Evolutionary conservation across 2,888 invertebrate species (phyloP), one percentile per base, ranked within the genome.

Genomic region (Andrena camellia): DNA sequence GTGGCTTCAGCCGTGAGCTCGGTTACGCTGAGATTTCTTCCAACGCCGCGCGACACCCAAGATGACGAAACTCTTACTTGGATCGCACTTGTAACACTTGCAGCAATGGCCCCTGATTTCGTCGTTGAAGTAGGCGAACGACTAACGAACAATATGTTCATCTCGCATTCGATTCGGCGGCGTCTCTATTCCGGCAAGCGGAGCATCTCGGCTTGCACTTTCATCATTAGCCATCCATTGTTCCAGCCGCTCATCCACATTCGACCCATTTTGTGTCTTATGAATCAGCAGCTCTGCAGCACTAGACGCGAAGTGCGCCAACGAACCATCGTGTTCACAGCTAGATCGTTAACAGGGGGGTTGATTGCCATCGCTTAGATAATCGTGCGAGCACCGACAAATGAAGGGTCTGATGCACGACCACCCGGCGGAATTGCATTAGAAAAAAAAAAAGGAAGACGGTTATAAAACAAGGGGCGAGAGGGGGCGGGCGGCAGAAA

Each of bases 211-310:
- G 57, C 70, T 72, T 81, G 83, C 87, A 85, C 87, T 89, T 83
- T 84, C 82, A 75, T 89, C 89, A 88, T 89, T 89, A 89, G 89
- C 81, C 78, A 74, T 33, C 87, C 52, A 89, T 89, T 89, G 89
- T 89, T 85, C 88, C 79, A 75, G 23, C 60, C 54, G 80, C 81
- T 86, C 86, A 80, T 85, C 85, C 79, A 83, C 80, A 78, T 86
- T 89, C 89, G 86, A 87, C 88, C 89, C 62, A 87, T 89, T 89
- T 89, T 80, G 73, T 79, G 85, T 83, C 82, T 85, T 89, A 85
- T 69, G 89, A 87, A 87, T 87, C 87, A 81, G 83, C 81, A 75
- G 78, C 86, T 80, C 84, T 76, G 75, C 8, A 35, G 29, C 60
- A 8, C 10, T 2, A 26, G 63, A 52, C 63, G 10, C 57, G 74